phyloP scores from a whole-genome alignment of 2,113 vertebrate genomes.

The Eudyptes chrysolophus region DNA sequence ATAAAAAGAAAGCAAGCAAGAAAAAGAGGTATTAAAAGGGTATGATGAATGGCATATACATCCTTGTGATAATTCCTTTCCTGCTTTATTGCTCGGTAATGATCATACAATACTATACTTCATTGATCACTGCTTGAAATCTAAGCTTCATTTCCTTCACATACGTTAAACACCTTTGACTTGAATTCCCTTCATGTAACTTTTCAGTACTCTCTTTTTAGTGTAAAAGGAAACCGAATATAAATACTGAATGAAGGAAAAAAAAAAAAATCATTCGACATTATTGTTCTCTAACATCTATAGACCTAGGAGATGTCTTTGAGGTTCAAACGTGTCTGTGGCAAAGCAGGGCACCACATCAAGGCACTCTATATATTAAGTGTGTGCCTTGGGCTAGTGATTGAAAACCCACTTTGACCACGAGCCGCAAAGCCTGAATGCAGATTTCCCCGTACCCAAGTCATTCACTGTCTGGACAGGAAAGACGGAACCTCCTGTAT shows the following conservation, averaged over 20 bases:
- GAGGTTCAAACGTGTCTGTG: constrained; percentile 61
- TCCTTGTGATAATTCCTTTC: constrained; percentile 71
- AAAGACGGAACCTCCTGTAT: not conserved
- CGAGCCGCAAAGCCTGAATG: not conserved
- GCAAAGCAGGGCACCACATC: constrained; percentile 66
- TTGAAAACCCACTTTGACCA: constrained; percentile 63
- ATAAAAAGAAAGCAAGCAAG: constrained; percentile 68
- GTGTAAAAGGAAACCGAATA: constrained; percentile 62
- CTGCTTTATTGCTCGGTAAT: constrained; percentile 70
- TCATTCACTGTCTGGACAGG: not conserved
- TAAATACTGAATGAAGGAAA: constrained; percentile 66
- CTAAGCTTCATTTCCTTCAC: constrained; percentile 73
- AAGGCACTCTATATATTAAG: constrained; percentile 57
- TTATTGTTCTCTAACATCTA: constrained; percentile 71
- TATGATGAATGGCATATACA: constrained; percentile 70
- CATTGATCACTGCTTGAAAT: constrained; percentile 75
- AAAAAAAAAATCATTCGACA: constrained; percentile 32
- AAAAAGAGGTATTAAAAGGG: constrained; percentile 61
- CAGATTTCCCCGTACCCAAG: not conserved
- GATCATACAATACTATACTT: constrained; percentile 71
- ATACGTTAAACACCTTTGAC: constrained; percentile 73
- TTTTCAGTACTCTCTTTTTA: constrained; percentile 70
- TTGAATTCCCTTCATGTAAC: constrained; percentile 70
- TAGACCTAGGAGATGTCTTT: constrained; percentile 53
- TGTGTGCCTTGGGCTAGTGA: constrained; percentile 32